A percentile compares a stretch with the other conserved stretches of the same genome.
Evolutionary conservation across 2,113 vertebrate species (phyloP).

Genomic region (Chaetorhynchus papuensis): DNA sequence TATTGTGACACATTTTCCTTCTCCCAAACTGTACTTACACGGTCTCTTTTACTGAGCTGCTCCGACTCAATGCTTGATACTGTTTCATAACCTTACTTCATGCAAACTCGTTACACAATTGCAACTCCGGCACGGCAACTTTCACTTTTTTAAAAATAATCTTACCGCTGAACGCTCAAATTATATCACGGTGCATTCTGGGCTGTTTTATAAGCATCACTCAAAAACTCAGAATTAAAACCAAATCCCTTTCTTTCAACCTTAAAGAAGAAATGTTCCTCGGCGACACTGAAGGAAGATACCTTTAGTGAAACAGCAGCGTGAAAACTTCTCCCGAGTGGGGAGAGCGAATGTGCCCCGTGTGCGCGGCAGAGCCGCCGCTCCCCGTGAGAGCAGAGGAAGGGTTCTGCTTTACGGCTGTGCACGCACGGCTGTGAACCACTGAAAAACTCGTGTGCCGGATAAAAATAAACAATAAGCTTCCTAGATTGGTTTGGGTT

Average conservation of each 20-base stretch:
- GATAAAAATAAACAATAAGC: neutral
- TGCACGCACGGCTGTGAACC: neutral
- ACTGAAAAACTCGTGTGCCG: fast-evolving
- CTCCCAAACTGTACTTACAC: neutral
- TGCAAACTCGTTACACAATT: neutral
- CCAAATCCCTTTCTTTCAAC: neutral
- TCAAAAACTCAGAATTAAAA: neutral
- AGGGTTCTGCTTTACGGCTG: fast-evolving
- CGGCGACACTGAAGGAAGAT: neutral
- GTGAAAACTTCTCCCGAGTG: fast-evolving
- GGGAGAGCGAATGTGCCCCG: fast-evolving
- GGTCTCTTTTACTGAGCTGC: no score
- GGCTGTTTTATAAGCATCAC: neutral
- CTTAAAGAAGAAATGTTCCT: neutral
- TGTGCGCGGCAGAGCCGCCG: neutral
- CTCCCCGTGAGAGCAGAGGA: fast-evolving
- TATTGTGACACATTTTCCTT: neutral
- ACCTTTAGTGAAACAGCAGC: fast-evolving
- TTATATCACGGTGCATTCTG: neutral
- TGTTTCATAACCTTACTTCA: neutral
- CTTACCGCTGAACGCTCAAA: neutral
- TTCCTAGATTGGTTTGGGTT: neutral
- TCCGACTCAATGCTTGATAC: neutral
- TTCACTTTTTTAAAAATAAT: neutral
- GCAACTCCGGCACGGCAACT: neutral